Base-by-base conservation (phyloP, 2,797 vertebrate genomes). In the Oryzias sinensis region DNA sequence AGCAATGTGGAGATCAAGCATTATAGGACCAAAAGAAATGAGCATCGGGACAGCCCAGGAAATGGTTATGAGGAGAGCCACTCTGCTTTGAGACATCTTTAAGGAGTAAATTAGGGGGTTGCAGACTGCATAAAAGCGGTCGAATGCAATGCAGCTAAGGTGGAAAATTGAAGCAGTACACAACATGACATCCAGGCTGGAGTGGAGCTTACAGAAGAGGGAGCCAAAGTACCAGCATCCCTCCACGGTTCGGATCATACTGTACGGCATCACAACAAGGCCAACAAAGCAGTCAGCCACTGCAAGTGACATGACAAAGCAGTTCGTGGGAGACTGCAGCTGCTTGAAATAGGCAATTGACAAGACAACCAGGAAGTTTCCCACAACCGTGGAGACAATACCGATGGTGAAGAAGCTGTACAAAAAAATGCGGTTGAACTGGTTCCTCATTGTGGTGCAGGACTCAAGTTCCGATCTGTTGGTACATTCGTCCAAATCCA, bases 111-210 rank as follows among this genome's bases (percentile, higher is more conserved):
- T 68, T 1, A 93, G 59, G 0, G 93, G 91, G 77, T 93, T 89
- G 70, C 93, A 93, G 51, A 93, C 90, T 2, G 93, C 92, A 1
- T 92, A 91, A 69, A 93, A 93, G 54, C 93, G 90, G 63, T 93
- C 93, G n/a, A 91, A 91, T 14, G 92, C 90, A 6, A 94, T 93
- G 64, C 91, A 94, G 77, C 93, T 93, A 33, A 94, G 81, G 53
- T 94, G 93, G 53, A 94, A 93, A 54, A 94, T 93, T 48, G 93
- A 94, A 1, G 93, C 90, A 2, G 93, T 93, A 78, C 93, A 93
- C 16, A 95, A 92, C 88, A 93, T 93, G 50, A 93, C 91, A 25
- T 95, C 92, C 0, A 95, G 88, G 62, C 93, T 94, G 0, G 91
- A 93, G 55, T 94, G 93, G 54, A 94, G 80, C 51, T 77, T 83